A percentile compares a stretch with the other conserved stretches of the same genome.
Conservation (phyloP, 2,888 invertebrate species). For the Drosophila lutescens region DNA sequence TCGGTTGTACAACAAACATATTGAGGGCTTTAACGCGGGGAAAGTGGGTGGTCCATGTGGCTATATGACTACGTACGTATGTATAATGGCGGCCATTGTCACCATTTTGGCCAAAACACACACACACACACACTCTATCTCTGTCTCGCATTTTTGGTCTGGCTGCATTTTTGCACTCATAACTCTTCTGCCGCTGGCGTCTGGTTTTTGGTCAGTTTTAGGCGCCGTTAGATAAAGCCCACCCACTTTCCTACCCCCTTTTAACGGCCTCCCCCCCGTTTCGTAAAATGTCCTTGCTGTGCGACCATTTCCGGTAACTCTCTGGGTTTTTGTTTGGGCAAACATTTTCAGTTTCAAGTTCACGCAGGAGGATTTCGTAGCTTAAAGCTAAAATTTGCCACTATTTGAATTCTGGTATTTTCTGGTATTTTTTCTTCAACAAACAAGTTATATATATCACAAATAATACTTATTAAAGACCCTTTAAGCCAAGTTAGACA, state of each 20-base stretch:
- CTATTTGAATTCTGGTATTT: not conserved
- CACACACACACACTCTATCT: conserved; percentile 2
- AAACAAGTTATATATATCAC: too few species aligned
- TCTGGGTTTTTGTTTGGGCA: conserved; percentile 34
- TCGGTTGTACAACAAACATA: conserved; percentile 32
- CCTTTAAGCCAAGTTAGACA: not conserved
- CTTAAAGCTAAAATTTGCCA: not conserved
- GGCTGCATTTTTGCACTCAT: conserved; percentile 66
- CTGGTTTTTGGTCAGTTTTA: conserved; percentile 72
- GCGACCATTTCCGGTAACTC: conserved; percentile 25
- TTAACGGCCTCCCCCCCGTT: conserved; percentile 1
- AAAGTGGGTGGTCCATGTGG: conserved; percentile 30
- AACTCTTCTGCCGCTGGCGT: conserved; percentile 62
- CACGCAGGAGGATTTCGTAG: conserved; percentile 56
- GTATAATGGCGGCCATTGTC: conserved; percentile 80
- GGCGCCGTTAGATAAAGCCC: conserved; percentile 70
- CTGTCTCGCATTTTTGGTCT: conserved; percentile 24
- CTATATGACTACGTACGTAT: conserved; percentile 1
- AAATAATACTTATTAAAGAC: not conserved
- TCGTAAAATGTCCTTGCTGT: conserved; percentile 33
- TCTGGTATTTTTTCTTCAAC: too few species aligned
- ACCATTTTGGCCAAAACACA: conserved; percentile 54
- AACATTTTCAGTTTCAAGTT: conserved; percentile 73
- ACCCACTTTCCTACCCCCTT: conserved; percentile 9
- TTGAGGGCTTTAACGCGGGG: conserved; percentile 55